Evolutionary conservation across 2,797 vertebrate genomes (phyloP), one percentile per base, ranked within the genome.

Genomic region (Threskiornis aethiopicus): DNA sequence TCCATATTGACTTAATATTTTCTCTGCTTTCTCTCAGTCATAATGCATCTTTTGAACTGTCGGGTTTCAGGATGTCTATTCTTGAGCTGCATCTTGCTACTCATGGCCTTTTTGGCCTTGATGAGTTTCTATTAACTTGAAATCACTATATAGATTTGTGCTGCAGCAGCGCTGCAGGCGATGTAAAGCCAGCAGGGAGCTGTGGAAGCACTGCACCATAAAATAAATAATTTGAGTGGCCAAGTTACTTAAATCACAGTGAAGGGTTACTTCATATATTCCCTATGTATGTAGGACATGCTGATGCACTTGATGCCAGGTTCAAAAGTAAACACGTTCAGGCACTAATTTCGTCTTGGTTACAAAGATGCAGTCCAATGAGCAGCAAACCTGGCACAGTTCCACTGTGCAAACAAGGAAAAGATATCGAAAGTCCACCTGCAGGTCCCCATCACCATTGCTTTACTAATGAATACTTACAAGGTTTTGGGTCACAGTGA

Each of bases 121-220:
- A 39, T 72, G 42, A 62, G 26, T 72, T 61, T 49, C 72, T 75
- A 5, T 72, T 75, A 28, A 46, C 10, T 59, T 58, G 29, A 87
- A 96, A 67, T 85, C 20, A 39, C 11, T 28, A 6, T 24, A 52
- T 0, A 58, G 49, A 61, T 77, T 77, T 71, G 44, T 75, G 37
- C 41, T 80, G 51, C 84, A 82, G 33, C 25, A 11, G 1, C 4
- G 0, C 31, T 20, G 8, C 22, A 71, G 28, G 26, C 0, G 3
- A 33, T 18, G 29, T 42, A 72, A 84, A 76, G 25, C 17, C 73
- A 83, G 5, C 10, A 80, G 26, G 35, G 35, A 89, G 31, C 11
- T 81, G 21, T 15, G 61, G 49, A 73, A 84, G 16, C 12, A 20
- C 17, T 66, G 11, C 9, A 33, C 8, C 4, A 14, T 28, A 29